phyloP scores from a whole-genome alignment of 2,113 vertebrate genomes.

The Malurus elegans region DNA sequence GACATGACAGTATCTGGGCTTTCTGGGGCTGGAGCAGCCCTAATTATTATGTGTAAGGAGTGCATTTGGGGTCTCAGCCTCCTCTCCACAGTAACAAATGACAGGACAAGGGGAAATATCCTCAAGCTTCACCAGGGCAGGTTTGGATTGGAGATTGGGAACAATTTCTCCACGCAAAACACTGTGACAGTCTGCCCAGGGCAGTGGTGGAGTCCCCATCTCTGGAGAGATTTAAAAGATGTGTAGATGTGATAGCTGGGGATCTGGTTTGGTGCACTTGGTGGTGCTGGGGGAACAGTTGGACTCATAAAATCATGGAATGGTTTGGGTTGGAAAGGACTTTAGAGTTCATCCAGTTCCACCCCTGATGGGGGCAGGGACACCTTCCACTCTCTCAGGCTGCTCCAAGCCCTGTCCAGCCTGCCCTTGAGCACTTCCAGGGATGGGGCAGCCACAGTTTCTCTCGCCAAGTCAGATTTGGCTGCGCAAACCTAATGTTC shows the following conservation, averaged over 20 bases:
- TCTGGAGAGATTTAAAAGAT: neutral
- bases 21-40: neutral
- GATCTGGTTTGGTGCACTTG: neutral
- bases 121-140: neutral
- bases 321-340: neutral
- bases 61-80: neutral
- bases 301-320: neutral
- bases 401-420: neutral
- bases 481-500: neutral
- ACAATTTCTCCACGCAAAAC: neutral
- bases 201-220: neutral
- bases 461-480: neutral
- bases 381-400: neutral
- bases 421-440: neutral
- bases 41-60: neutral
- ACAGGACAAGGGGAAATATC: accelerated
- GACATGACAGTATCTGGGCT: neutral
- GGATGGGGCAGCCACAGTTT: neutral
- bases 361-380: neutral
- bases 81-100: neutral
- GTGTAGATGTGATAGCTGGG: accelerated
- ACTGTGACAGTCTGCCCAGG: neutral
- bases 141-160: neutral
- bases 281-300: accelerated
- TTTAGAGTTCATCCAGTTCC: neutral